Percentiles rank a stretch among this genome's conserved stretches.
Conservation (phyloP, 2,888 invertebrate species). For the Scelioninae gen. 1 region DNA sequence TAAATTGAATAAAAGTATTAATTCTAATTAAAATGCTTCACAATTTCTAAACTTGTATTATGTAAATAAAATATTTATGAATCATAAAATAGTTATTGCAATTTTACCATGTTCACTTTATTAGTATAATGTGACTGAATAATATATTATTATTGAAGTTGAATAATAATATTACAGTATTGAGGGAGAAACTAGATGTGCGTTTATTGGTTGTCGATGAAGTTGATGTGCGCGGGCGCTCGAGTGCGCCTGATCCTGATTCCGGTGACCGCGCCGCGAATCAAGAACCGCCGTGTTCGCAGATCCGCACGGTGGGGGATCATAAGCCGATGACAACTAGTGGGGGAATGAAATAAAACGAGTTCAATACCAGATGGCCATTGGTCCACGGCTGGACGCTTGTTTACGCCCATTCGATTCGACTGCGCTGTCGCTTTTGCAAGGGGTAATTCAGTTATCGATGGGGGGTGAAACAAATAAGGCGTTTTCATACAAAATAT, state of each 20-base stretch:
- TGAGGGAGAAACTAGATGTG: conserved; percentile 15
- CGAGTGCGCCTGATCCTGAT: conserved; percentile 75
- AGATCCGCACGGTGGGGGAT: conserved; percentile 59
- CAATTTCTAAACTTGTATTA: too few relatives aligned
- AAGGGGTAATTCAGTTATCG: conserved; percentile 3
- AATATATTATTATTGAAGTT: too few relatives aligned
- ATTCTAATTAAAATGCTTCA: too few relatives aligned
- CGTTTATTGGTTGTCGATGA: conserved; percentile 21
- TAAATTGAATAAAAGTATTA: too few relatives aligned
- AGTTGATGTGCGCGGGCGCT: conserved; percentile 50
- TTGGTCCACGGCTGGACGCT: conserved; percentile 75
- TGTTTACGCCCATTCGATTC: conserved; percentile 78
- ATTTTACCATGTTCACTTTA: too few relatives aligned
- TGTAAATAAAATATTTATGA: too few relatives aligned
- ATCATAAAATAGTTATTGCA: too few relatives aligned
- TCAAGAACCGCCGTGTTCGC: conserved; percentile 55
- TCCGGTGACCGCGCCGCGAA: conserved; percentile 62
- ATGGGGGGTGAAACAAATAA: background rate
- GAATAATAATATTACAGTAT: background rate
- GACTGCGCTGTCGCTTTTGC: conserved; percentile 6
- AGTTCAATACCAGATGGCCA: conserved; percentile 74
- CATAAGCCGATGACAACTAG: conserved; percentile 67
- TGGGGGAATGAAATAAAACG: conserved; percentile 73
- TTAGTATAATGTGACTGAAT: too few relatives aligned
- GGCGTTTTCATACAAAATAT: too few relatives aligned